Base-by-base conservation (phyloP, 1,140 invertebrate species). In the Spodoptera frugiperda region DNA sequence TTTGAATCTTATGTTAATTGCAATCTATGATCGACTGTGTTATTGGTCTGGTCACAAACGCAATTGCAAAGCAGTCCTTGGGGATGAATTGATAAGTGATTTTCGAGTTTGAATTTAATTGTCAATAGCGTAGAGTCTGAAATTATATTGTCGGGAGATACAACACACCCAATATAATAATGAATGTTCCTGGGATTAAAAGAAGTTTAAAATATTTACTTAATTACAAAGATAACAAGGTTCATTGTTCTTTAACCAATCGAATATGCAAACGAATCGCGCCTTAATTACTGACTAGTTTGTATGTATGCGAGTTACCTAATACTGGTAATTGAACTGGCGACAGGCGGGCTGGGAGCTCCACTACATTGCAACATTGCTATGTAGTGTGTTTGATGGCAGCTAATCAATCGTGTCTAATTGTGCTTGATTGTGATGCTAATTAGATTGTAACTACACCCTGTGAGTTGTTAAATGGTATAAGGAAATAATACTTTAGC, bases 301-400 rank as follows among this genome's bases (percentile, higher is more conserved):
- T 3, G n/a, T 30, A 44, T 11, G 17, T 12, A 44, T 63, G 17
- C 10, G 5, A 39, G 33, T 39, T 39, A 63, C 33, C 30, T 17
- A 63, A 63, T 63, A 44, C n/a, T 63, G 11, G 59, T 44, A 63
- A 44, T 30, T 19, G 59, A 4, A 44, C 10, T 11, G 59, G 59
- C 59, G 59, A 63, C 59, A 63, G 17, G 59, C 59, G 5, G 59
- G 33, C 59, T 63, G 44, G 14, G 55, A 63, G 15, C 33, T 19
- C 19, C 25, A 17, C 5, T 12, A 21, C 17, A 57, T 57, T 57
- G 54, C 14, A 54, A 21, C 53, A 57, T 57, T 30, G 25, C 19
- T 57, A 19, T 9, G 4, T 59, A 25, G n/a, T 12, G 59, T 15
- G 44, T 63, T 63, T 19, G 59, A 44, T 33, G 15, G 59, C 17